Conservation (phyloP, 2,888 invertebrate species). For the Linnaemya tessellans region DNA sequence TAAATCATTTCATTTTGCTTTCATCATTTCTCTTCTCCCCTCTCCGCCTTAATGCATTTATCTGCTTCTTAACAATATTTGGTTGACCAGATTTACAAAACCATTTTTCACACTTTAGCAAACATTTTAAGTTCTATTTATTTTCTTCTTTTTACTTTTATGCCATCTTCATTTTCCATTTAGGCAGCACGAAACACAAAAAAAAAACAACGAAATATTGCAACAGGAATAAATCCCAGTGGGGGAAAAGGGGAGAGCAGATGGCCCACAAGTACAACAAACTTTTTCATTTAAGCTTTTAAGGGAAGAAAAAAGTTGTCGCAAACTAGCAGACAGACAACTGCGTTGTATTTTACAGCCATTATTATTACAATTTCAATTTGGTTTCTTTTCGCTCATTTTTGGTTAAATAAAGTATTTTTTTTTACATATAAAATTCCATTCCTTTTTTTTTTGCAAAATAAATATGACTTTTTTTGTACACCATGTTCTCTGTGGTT, state of each 20-base stretch:
- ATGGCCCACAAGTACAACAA: conserved; percentile 9
- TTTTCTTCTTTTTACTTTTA: conserved; percentile 17
- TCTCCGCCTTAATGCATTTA: conserved; percentile 64
- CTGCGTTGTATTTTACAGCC: conserved; percentile 50
- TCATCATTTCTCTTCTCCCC: background rate
- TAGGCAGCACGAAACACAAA: background rate
- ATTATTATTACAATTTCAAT: conserved; percentile 56
- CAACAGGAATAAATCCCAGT: conserved; percentile 4
- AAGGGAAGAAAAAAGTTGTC: conserved; percentile 54
- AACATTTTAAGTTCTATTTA: conserved; percentile 52
- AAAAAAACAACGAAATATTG: conserved; percentile 1
- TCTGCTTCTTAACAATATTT: conserved; percentile 58
- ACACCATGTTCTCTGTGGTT: conserved; percentile 47
- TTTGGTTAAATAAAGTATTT: conserved; percentile 33
- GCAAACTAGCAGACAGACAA: conserved; percentile 60
- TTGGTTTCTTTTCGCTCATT: background rate
- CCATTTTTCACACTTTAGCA: conserved; percentile 71
- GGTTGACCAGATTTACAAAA: conserved; percentile 69
- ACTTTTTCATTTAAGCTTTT: conserved; percentile 60
- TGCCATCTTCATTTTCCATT: conserved; percentile 33
- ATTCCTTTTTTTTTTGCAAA: conserved; percentile 11
- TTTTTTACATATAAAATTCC: conserved; percentile 15
- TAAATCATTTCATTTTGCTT: conserved; percentile 26
- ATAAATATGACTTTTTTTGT: conserved; percentile 57
- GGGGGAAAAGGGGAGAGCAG: background rate